Evolutionary conservation across 2,113 vertebrate species (phyloP).

Genomic region (Brachionichthys hirsutus): DNA sequence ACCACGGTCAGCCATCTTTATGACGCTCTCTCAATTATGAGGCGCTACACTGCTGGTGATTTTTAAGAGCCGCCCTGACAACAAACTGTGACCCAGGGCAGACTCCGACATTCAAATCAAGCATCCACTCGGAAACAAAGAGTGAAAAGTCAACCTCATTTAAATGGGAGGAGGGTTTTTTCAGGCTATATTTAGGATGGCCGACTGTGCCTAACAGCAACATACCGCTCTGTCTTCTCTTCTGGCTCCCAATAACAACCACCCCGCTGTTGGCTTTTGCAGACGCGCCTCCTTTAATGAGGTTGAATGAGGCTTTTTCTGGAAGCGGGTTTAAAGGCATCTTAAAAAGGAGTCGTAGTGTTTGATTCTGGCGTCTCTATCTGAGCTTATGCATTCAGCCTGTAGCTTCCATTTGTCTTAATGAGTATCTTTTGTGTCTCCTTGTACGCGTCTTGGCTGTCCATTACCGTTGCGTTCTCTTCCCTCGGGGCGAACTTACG

Average conservation of each 20-base stretch:
- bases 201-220: constrained; percentile 11
- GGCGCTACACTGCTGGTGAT: constrained; percentile 49
- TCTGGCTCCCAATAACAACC: constrained; percentile 13
- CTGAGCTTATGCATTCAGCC: constrained; percentile 7
- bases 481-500: constrained; percentile 15
- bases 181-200: constrained; percentile 25
- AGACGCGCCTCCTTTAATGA: constrained; percentile 29
- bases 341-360: constrained; percentile 13
- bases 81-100: constrained; percentile 29
- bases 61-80: constrained; percentile 35
- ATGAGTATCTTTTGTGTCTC: constrained; percentile 8
- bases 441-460: constrained; percentile 21
- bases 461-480: constrained; percentile 6
- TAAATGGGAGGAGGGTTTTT: constrained; percentile 1
- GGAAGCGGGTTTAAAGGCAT: constrained; percentile 17
- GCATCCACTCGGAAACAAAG: constrained; percentile 27
- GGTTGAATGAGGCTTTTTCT: constrained; percentile 30
- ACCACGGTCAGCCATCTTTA: constrained; percentile 43
- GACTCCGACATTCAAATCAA: constrained; percentile 26
- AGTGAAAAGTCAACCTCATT: constrained; percentile 13
- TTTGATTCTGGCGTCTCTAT: constrained; percentile 32
- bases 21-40: constrained; percentile 54
- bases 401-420: constrained; percentile 25
- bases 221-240: constrained; percentile 5
- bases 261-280: constrained; percentile 10